Base-by-base conservation (phyloP, 2,113 vertebrate genomes). In the Sebastes schlegelii region DNA sequence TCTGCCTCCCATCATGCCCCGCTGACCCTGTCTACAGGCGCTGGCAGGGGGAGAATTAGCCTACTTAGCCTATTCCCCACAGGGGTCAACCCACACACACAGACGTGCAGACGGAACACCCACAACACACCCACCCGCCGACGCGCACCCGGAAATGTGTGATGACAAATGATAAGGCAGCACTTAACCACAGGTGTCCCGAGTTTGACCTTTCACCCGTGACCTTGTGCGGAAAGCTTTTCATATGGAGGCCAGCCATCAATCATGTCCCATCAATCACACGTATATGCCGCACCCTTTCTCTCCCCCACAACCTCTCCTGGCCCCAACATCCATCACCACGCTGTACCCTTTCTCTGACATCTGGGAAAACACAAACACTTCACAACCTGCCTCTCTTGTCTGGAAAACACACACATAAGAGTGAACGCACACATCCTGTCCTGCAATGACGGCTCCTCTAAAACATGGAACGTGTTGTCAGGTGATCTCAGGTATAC, bases 241-340 rank as follows among this genome's bases (percentile, higher is more conserved):
- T 91, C 74, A 76, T 84, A 77, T 54, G 67, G 72, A 88, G 83
- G 84, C 88, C 63, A 64, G 74, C 81, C 83, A 91, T 95, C 91
- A 92, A 90, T 94, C 89, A 90, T 63, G 75, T 70, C 51, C 77
- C 85, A 90, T 94, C 93, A 93, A 90, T 92, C 92, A 93, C 79
- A 84, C 80, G 74, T 68, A 71, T 67, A 87, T 14, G 43, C 65
- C 3, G 69, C 78, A 86, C 80, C 77, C 82, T 80, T 89, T 86
- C 89, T 83, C 74, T 63, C 62, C 62, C 60, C 52, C 62, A 26
- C 79, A 79, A 80, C 83, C 85, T 78, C 73, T 74, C 57, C 68
- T 81, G 70, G 66, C 80, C 91, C 73, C 55, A 26, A 80, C 94
- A 93, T 94, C 89, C 90, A 93, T 94, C 92, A 92, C 86, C 14